phyloP scores from a whole-genome alignment of 2,797 vertebrate genomes.

The Erpetoichthys calabaricus region DNA sequence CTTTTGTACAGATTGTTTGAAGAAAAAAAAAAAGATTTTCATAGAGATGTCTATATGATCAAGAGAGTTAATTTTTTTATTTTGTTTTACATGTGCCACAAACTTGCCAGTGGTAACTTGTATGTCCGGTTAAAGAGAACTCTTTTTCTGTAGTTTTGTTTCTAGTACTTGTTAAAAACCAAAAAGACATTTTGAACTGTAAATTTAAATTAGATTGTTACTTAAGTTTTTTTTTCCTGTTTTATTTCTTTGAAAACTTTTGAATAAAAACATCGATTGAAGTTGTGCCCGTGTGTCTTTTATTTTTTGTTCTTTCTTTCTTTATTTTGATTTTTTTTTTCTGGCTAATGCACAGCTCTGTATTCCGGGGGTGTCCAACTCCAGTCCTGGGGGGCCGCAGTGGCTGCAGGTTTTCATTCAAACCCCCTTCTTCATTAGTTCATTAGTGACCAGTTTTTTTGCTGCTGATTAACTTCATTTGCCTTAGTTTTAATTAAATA shows the following conservation, averaged over 20 bases:
- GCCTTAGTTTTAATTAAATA: too few species aligned
- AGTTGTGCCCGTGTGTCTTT: constrained; percentile 26
- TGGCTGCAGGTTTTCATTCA: too few species aligned
- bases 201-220: constrained; percentile 82
- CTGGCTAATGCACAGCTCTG: too few species aligned
- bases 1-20: constrained; percentile 95
- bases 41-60: constrained; percentile 92
- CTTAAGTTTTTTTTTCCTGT: constrained; percentile 80
- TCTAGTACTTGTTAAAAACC: constrained; percentile 83
- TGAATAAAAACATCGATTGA: constrained; percentile 71
- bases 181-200: constrained; percentile 79
- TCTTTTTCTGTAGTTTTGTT: constrained; percentile 78
- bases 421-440: too few species aligned
- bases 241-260: constrained; percentile 85
- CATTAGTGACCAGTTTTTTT: too few species aligned
- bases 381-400: too few species aligned
- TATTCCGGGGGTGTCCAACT: too few species aligned
- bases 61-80: constrained; percentile 83
- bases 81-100: constrained; percentile 89
- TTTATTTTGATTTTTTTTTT: too few species aligned
- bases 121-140: constrained; percentile 82
- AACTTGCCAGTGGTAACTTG: constrained; percentile 86
- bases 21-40: constrained; percentile 77
- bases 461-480: too few species aligned
- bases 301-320: neutral